Evolutionary conservation across 2,888 invertebrate genomes (phyloP).

Genomic region (Salpingus planirostris): DNA sequence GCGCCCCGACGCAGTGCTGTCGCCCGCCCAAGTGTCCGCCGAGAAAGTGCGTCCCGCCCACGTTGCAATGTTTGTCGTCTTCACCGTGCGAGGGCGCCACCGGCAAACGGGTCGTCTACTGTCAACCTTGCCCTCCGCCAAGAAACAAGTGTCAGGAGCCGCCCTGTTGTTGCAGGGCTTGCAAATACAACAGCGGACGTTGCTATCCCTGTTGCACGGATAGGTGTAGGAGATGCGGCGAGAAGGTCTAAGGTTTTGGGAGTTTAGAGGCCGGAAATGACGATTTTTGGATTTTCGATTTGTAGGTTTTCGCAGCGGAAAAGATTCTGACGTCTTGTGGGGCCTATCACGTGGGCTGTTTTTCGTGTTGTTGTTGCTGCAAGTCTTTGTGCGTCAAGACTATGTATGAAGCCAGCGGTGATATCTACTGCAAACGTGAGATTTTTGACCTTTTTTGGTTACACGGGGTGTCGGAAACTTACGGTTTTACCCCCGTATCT

Average conservation of each 20-base stretch:
- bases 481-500: no score
- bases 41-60: conserved; percentile 2
- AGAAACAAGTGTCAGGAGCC: no score
- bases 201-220: conserved; percentile 8
- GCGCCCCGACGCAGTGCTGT: conserved; percentile 9
- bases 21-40: conserved; percentile 6
- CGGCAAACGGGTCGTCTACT: neutral
- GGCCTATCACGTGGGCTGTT: conserved; percentile 45
- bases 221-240: conserved; percentile 19
- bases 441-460: no score
- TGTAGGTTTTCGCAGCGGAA: conserved; percentile 37
- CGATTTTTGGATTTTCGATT: conserved; percentile 6
- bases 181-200: no score
- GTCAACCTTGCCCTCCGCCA: neutral
- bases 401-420: conserved; percentile 43
- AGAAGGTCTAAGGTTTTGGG: conserved; percentile 17
- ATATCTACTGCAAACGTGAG: conserved; percentile 48
- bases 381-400: conserved; percentile 44
- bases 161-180: no score
- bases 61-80: conserved; percentile 5
- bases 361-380: conserved; percentile 45
- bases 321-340: conserved; percentile 39
- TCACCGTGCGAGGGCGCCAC: conserved; percentile 2
- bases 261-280: neutral
- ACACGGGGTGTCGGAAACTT: no score